phyloP scores from a whole-genome alignment of 2,797 vertebrate genomes.

The Tauraco hartlaubi region DNA sequence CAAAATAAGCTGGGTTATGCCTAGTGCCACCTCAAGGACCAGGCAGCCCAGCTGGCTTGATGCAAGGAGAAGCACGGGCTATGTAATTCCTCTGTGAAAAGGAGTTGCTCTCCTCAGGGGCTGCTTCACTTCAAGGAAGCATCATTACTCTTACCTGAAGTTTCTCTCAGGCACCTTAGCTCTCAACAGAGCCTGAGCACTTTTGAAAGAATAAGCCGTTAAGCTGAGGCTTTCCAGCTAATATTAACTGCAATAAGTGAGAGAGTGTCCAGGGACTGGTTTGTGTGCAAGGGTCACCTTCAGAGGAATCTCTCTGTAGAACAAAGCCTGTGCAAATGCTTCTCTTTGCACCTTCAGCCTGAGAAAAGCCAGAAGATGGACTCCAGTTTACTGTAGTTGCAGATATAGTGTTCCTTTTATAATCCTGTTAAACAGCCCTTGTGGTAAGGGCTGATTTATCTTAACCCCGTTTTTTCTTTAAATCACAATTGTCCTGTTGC shows the following conservation, averaged over 20 bases:
- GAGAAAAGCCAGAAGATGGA: not conserved
- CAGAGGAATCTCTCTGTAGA: not conserved
- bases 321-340: not conserved
- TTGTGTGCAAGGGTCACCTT: slow-evolving; percentile 33
- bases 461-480: not conserved
- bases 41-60: not conserved
- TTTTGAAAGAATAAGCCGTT: not conserved
- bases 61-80: not conserved
- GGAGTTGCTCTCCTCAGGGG: not conserved
- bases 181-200: not conserved
- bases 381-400: not conserved
- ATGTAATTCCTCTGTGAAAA: accelerated
- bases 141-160: not conserved
- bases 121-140: not conserved
- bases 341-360: not conserved
- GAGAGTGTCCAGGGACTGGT: not conserved
- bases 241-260: not conserved
- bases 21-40: not conserved
- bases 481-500: not conserved
- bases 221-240: not conserved
- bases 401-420: not conserved
- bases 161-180: not conserved
- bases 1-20: not conserved
- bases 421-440: not conserved
- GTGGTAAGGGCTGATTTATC: not conserved